These are phyloP conservation scores for Micrasema longulum DNA, from an alignment of 1,140 invertebrate genomes.

Conservation along the genomic window DNA sequence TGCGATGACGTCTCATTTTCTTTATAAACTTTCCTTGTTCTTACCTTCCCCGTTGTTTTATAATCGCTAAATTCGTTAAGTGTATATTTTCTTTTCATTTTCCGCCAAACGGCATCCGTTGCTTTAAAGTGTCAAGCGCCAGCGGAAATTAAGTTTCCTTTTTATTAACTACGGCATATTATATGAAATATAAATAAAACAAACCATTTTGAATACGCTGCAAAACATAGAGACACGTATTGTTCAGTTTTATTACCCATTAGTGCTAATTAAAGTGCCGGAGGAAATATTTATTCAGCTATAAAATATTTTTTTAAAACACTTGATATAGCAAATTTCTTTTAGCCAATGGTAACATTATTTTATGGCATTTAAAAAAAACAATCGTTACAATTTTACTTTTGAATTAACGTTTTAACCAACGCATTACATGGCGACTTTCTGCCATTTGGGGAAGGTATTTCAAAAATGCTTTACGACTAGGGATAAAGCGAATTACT, in stretches of 20 bases:
- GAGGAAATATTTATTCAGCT: constrained; percentile 41
- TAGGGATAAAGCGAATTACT: no score
- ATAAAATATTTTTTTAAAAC: constrained; percentile 45
- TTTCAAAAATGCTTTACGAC: no score
- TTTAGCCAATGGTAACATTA: constrained; percentile 20
- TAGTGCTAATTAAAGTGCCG: constrained; percentile 14
- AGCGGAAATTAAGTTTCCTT: constrained; percentile 51
- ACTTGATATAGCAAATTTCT: constrained; percentile 51
- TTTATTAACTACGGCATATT: constrained; percentile 51
- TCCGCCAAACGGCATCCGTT: constrained; percentile 31
- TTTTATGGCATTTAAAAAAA: no score
- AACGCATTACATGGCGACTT: no score
- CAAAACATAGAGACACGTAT: not conserved
- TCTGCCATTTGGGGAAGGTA: no score
- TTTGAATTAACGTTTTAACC: no score
- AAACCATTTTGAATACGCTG: constrained; percentile 25
- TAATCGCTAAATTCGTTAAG: constrained; percentile 22
- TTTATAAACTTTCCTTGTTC: no score
- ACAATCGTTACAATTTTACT: no score
- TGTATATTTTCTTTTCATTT: constrained; percentile 43
- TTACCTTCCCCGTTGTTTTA: not conserved
- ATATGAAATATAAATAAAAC: constrained; percentile 36
- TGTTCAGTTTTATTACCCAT: not conserved
- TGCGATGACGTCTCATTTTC: no score
- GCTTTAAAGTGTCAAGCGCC: constrained; percentile 46